Evolutionary conservation across 2,113 vertebrate genomes (phyloP), one percentile per base, ranked within the genome.

Genomic region (Varanus komodoensis): DNA sequence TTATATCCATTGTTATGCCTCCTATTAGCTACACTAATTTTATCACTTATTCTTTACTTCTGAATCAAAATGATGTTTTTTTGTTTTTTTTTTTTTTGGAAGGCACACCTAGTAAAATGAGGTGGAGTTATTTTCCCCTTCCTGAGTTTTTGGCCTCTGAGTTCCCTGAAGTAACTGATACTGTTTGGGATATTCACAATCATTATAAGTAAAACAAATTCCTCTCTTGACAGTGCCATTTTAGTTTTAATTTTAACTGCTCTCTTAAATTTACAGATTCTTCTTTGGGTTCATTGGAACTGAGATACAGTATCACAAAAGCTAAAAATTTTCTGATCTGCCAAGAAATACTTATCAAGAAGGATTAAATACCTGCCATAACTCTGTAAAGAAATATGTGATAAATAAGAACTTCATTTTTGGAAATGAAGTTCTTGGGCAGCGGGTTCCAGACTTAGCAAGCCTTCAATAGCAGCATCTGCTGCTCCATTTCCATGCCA

Each of bases 271-370:
- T 54, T 78, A 27, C 38, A 75, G 34, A 88, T 50, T 80, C 3
- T 68, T 81, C 23, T 54, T 71, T 54, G 67, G n/a, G 25, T 82
- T 69, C 48, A 17, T 21, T 73, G n/a, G 67, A 71, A 9, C 77
- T 69, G 67, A 82, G 82, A 71, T 69, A 1, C 32, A 21, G 68
- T 21, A 54, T 29, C 12, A 82, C 78, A 69, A 34, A 50, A 69
- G 21, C 67, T 23, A 44, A 80, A 71, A 27, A 9, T 52, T 69
- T 50, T 68, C 15, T 50, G 44, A 44, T 32, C 52, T 88, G 61
- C 61, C 87, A 80, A 52, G 38, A 88, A 88, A 54, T 88, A 48
- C 15, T 79, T 87, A 44, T 34, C 48, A 87, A 88, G 32, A 29
- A 71, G 86, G 74, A 87, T 32, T 87, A 64, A 44, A 57, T 48